A percentile compares a stretch with the other conserved stretches of the same genome.
These are phyloP conservation scores for Oophaga sylvatica DNA, from an alignment of 2,797 vertebrate genomes.

Conservation along the genomic window DNA sequence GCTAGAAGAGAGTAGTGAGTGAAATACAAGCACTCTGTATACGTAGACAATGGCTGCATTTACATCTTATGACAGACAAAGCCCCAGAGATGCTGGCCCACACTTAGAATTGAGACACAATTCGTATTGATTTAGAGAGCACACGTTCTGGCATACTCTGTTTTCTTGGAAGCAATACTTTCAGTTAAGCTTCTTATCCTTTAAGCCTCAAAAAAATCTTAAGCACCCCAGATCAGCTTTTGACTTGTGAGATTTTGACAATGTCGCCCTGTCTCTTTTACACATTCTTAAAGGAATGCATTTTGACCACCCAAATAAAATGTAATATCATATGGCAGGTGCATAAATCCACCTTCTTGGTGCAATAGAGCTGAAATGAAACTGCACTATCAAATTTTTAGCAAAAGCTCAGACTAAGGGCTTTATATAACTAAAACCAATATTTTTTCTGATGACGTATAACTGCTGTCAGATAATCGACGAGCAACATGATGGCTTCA, in stretches of 20 bases:
- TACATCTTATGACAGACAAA: constrained; percentile 50
- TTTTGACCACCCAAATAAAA: constrained; percentile 61
- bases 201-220: constrained; percentile 61
- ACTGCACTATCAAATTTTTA: not conserved
- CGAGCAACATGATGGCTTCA: not conserved
- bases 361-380: constrained; percentile 45
- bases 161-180: constrained; percentile 61
- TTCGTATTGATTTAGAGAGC: constrained; percentile 49
- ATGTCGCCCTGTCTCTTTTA: constrained; percentile 55
- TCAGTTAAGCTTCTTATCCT: constrained; percentile 55
- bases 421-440: not conserved
- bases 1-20: constrained; percentile 13
- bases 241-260: constrained; percentile 56
- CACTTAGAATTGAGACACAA: constrained; percentile 40
- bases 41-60: constrained; percentile 56
- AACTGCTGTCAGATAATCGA: not conserved
- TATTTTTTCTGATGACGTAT: not conserved
- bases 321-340: constrained; percentile 53
- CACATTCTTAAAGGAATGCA: constrained; percentile 40
- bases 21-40: constrained; percentile 47
- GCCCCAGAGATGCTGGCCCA: constrained; percentile 42
- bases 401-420: not conserved
- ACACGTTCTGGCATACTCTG: constrained; percentile 56
- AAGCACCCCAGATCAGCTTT: constrained; percentile 57
- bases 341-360: constrained; percentile 24